These are phyloP conservation scores for Erannis defoliaria DNA, from an alignment of 2,888 invertebrate species.

Conservation along the genomic window DNA sequence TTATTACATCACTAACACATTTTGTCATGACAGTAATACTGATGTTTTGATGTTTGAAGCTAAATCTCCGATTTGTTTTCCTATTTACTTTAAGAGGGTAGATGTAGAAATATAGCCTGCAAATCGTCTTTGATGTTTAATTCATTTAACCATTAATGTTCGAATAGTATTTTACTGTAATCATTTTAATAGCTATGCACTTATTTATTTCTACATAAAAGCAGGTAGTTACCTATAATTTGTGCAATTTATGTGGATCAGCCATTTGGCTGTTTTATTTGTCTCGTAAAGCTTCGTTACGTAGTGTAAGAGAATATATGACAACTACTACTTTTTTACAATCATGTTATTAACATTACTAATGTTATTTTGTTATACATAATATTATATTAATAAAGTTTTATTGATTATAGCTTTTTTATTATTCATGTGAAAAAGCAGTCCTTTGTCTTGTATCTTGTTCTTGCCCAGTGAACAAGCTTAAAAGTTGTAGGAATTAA, in stretches of 20 bases:
- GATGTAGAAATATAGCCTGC: neutral
- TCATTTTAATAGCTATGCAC: slow-evolving; percentile 23
- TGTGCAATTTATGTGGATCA: neutral
- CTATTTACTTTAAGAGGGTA: slow-evolving; percentile 3
- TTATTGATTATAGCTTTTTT: slow-evolving; percentile 34
- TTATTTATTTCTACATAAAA: slow-evolving; percentile 29
- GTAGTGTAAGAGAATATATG: slow-evolving; percentile 36
- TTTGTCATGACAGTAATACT: slow-evolving; percentile 23
- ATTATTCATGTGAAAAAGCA: neutral
- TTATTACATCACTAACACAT: slow-evolving; percentile 27
- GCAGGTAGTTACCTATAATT: neutral
- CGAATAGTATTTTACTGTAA: slow-evolving; percentile 15
- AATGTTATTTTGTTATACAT: slow-evolving; percentile 65
- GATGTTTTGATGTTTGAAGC: slow-evolving; percentile 17
- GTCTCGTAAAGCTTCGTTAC: slow-evolving; percentile 30
- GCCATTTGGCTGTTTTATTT: slow-evolving; percentile 19
- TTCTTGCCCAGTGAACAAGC: neutral
- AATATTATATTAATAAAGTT: slow-evolving; percentile 63
- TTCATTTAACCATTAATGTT: slow-evolving; percentile 16
- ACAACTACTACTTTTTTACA: slow-evolving; percentile 28
- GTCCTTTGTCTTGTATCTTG: neutral
- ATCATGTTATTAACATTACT: slow-evolving; percentile 48
- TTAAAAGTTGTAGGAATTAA: neutral
- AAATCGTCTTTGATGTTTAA: slow-evolving; percentile 11
- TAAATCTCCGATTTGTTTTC: neutral